Conservation (phyloP, 2,113 vertebrate genomes). For the Rhinopithecus roxellana region DNA sequence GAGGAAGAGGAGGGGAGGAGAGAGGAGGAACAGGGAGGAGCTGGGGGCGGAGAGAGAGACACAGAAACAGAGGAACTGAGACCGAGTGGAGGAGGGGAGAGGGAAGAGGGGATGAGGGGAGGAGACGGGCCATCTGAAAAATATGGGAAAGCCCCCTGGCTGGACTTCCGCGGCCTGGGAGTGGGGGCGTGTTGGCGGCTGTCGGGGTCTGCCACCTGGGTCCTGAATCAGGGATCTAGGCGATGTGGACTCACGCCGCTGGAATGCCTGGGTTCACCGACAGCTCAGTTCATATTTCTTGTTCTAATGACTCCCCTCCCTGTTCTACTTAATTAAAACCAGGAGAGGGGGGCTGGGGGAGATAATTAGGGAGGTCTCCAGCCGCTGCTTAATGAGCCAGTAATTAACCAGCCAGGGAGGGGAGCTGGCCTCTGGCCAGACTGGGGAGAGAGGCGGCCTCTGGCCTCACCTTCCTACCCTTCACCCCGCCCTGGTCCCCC, state of each 20-base stretch:
- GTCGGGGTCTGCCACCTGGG: neutral
- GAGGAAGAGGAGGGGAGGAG: constrained; percentile 56
- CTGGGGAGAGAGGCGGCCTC: constrained; percentile 10
- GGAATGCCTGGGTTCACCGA: constrained; percentile 48
- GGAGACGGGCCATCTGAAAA: neutral
- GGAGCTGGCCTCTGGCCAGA: constrained; percentile 75
- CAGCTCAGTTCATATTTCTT: constrained; percentile 65
- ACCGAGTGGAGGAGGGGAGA: constrained; percentile 49
- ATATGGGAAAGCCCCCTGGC: neutral
- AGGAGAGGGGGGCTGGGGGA: constrained; percentile 57
- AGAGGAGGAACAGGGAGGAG: constrained; percentile 70
- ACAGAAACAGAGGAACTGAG: constrained; percentile 43
- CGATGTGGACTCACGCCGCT: neutral
- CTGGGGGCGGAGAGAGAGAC: constrained; percentile 58
- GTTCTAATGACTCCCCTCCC: constrained; percentile 74
- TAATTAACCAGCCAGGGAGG: constrained; percentile 75
- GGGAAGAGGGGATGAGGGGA: neutral
- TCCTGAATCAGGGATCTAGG: neutral
- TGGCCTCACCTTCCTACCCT: constrained; percentile 46
- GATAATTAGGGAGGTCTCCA: constrained; percentile 77
- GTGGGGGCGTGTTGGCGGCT: neutral
- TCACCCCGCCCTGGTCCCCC: neutral
- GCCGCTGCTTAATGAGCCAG: constrained; percentile 74
- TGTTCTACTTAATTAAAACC: constrained; percentile 78
- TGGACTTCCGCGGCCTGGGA: neutral